phyloP scores from a whole-genome alignment of 2,113 vertebrate species.

The Lichenostomus cassidix region DNA sequence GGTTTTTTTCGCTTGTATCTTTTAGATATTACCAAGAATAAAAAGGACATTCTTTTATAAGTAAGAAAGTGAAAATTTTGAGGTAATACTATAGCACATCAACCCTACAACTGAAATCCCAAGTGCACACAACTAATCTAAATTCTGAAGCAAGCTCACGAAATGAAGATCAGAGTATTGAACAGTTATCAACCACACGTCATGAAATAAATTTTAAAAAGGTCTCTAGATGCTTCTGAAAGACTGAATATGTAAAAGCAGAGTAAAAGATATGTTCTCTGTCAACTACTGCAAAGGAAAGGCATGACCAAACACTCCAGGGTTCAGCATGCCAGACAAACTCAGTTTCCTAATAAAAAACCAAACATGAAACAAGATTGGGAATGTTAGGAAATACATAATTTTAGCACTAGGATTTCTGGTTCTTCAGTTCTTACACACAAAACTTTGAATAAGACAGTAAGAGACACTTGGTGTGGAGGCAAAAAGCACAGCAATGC shows the following conservation, averaged over 20 bases:
- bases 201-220: neutral
- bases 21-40: neutral
- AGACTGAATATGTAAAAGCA: neutral
- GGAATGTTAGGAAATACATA: neutral
- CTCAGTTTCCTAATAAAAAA: neutral
- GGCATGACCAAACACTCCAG: neutral
- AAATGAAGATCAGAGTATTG: neutral
- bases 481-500: neutral
- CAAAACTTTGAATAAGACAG: neutral
- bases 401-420: neutral
- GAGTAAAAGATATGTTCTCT: neutral
- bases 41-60: neutral
- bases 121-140: neutral
- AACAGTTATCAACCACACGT: neutral
- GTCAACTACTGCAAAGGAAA: neutral
- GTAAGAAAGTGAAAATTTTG: neutral
- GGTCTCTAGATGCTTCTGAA: neutral
- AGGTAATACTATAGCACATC: neutral
- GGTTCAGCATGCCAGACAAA: neutral
- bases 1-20: neutral
- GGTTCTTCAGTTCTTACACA: neutral
- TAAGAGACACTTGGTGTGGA: neutral
- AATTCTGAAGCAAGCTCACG: neutral
- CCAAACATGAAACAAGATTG: neutral
- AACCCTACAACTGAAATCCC: neutral